A percentile compares a stretch with the other conserved stretches of the same genome.
Evolutionary conservation across 2,113 vertebrate species (phyloP).

Genomic region (Microtus ochrogaster): DNA sequence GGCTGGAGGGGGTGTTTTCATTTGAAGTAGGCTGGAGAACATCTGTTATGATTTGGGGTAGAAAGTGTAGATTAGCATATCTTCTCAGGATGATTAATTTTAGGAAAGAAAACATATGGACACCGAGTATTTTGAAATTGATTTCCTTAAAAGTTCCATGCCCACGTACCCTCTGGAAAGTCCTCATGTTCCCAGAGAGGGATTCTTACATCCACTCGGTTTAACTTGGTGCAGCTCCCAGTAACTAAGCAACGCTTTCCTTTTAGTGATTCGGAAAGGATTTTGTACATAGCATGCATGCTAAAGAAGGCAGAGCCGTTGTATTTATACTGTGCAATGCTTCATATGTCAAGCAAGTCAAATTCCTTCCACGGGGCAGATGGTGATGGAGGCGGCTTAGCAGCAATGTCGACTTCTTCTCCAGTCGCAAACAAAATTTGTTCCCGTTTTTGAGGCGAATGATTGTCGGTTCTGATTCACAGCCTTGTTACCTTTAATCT

Average conservation of each 20-base stretch:
- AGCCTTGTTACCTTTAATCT: background rate
- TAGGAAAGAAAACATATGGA: slow-evolving; percentile 29
- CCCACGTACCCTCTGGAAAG: background rate
- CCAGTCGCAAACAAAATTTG: background rate
- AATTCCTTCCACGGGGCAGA: background rate
- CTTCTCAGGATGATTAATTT: slow-evolving; percentile 1
- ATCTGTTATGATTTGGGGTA: background rate
- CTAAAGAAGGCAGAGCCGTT: background rate
- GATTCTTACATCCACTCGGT: background rate
- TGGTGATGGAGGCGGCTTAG: background rate
- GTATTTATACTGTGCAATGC: background rate
- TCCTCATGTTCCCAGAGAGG: background rate
- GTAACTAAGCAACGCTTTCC: slow-evolving; percentile 46
- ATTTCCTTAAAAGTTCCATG: background rate
- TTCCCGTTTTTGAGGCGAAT: background rate
- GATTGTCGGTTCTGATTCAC: background rate
- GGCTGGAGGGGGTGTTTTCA: background rate
- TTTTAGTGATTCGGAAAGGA: slow-evolving; percentile 32
- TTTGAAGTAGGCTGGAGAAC: background rate
- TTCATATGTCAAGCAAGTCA: background rate
- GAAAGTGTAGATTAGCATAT: background rate
- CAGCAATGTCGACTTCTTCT: background rate
- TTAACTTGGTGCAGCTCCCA: background rate
- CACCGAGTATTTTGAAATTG: background rate
- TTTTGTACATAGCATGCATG: background rate